phyloP scores from a whole-genome alignment of 92 coral and sea anemone genomes.

The Montipora capitata region DNA sequence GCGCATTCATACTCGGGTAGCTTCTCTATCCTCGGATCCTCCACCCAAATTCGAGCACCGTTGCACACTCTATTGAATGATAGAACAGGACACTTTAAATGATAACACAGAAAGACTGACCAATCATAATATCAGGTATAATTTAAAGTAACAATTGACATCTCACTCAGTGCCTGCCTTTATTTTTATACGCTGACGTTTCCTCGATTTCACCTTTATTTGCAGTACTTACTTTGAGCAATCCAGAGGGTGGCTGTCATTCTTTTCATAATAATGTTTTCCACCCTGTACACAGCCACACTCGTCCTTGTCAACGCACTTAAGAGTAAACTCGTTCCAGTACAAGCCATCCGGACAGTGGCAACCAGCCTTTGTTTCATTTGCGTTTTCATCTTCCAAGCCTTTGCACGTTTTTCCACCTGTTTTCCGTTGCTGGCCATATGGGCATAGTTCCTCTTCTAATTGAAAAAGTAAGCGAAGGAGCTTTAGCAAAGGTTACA shows the following conservation, averaged over 20 bases:
- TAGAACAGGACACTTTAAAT: not conserved
- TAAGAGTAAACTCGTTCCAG: constrained; percentile 73
- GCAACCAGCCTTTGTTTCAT: constrained; percentile 59
- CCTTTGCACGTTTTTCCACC: constrained; percentile 25
- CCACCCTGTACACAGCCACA: constrained; percentile 92
- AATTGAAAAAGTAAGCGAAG: not conserved
- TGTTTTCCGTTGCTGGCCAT: not conserved
- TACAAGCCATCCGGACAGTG: constrained; percentile 81
- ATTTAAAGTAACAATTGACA: too few species aligned
- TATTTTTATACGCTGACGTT: too few species aligned
- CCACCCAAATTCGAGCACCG: constrained; percentile 87
- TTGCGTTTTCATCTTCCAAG: not conserved
- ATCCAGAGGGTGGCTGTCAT: constrained; percentile 79
- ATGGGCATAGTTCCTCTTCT: not conserved
- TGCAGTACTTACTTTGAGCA: constrained; percentile 87
- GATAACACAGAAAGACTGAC: too few species aligned
- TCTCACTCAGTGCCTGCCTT: too few species aligned
- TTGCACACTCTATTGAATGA: constrained; percentile 70
- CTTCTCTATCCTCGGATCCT: constrained; percentile 40
- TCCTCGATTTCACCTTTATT: too few species aligned
- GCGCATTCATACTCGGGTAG: constrained; percentile 91
- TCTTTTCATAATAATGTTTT: constrained; percentile 73
- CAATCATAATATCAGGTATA: too few species aligned
- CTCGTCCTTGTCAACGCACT: constrained; percentile 62
- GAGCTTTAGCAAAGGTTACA: not conserved